Evolutionary conservation across 2,888 invertebrate genomes (phyloP).

Genomic region (Acanthococcus lagerstroemiae): DNA sequence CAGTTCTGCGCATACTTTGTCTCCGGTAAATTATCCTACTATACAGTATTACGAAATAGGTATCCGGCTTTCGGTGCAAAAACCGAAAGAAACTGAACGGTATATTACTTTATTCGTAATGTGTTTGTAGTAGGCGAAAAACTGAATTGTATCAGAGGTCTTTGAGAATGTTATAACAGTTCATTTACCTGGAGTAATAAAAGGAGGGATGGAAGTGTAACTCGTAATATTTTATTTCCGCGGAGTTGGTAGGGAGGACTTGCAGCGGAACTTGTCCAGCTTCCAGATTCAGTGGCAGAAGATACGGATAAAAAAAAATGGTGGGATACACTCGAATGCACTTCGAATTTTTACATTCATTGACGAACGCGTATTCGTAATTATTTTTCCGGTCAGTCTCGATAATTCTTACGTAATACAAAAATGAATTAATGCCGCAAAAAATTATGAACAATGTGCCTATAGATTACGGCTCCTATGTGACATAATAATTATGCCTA

Average conservation of each 20-base stretch:
- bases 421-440: too few species aligned
- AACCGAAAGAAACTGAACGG: too few species aligned
- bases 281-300: slow-evolving; percentile 4
- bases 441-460: too few species aligned
- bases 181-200: slow-evolving; percentile 24
- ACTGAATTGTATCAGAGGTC: neutral
- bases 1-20: too few species aligned
- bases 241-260: neutral
- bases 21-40: too few species aligned
- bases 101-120: too few species aligned
- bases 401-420: neutral
- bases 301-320: neutral
- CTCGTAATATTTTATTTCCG: slow-evolving; percentile 1
- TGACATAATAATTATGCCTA: too few species aligned
- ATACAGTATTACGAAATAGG: too few species aligned
- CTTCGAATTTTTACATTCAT: neutral
- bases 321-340: neutral
- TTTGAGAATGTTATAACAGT: slow-evolving; percentile 17
- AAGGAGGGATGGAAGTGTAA: slow-evolving; percentile 13
- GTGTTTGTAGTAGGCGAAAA: neutral
- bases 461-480: too few species aligned
- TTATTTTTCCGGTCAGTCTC: slow-evolving; percentile 3
- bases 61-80: too few species aligned
- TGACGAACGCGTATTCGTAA: neutral
- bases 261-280: slow-evolving; percentile 4